Evolutionary conservation across 2,888 invertebrate genomes (phyloP).

Genomic region (Hypselothyrea guttata): DNA sequence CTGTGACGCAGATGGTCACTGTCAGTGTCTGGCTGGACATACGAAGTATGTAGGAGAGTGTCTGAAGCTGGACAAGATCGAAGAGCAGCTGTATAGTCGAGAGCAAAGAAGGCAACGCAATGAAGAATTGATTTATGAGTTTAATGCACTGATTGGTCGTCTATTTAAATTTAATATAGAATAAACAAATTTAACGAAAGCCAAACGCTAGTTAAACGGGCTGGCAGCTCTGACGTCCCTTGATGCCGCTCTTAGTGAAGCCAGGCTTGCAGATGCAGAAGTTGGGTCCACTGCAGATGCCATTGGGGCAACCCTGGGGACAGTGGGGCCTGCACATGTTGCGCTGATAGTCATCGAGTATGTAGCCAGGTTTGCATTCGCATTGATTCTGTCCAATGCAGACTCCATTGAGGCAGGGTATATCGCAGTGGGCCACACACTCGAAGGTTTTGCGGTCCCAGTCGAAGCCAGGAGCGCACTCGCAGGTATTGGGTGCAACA

Average conservation of each 20-base stretch:
- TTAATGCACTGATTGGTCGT: constrained; percentile 74
- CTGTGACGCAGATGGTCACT: constrained; percentile 69
- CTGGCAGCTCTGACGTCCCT: constrained; percentile 85
- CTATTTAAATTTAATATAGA: constrained; percentile 24
- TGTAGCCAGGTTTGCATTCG: constrained; percentile 84
- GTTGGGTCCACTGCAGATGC: constrained; percentile 88
- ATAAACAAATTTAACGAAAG: constrained; percentile 13
- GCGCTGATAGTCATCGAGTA: constrained; percentile 79
- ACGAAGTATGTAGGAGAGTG: constrained; percentile 74
- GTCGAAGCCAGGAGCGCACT: constrained; percentile 71
- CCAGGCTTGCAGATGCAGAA: constrained; percentile 89
- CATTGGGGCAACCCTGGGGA: constrained; percentile 88
- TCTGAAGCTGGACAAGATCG: constrained; percentile 41
- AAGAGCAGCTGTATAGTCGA: constrained; percentile 40
- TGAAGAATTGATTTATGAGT: constrained; percentile 66
- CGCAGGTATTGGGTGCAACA: constrained; percentile 81
- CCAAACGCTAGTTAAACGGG: constrained; percentile 44
- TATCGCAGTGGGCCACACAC: constrained; percentile 85
- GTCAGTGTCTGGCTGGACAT: constrained; percentile 63
- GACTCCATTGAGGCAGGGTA: constrained; percentile 87
- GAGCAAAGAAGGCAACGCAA: constrained; percentile 54
- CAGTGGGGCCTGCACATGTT: constrained; percentile 85
- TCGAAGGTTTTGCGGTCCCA: constrained; percentile 78
- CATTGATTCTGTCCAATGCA: constrained; percentile 87
- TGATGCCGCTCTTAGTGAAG: constrained; percentile 82